Percentiles rank a stretch among this genome's conserved stretches.
Evolutionary conservation across 53 echinoderm and acorn worm genomes (phyloP).

Genomic region (Zoroaster sp.): DNA sequence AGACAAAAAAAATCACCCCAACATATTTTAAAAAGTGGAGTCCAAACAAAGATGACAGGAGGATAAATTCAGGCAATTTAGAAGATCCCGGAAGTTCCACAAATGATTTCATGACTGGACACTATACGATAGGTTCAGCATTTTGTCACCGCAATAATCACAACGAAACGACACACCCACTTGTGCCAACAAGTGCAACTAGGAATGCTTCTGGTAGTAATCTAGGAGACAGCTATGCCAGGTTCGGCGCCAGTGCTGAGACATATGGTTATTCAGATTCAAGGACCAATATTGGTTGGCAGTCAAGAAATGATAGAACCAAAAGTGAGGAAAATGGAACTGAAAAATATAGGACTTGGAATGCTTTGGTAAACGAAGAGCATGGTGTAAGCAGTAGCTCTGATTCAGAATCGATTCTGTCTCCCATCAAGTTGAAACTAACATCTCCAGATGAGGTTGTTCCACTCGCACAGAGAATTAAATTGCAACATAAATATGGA

Average conservation of each 20-base stretch:
- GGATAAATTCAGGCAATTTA: not conserved
- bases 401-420: slow-evolving; percentile 27
- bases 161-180: not conserved
- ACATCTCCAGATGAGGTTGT: not conserved
- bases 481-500: no score
- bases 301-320: not conserved
- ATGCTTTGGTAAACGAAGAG: not conserved
- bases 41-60: not conserved
- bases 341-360: not conserved
- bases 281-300: not conserved
- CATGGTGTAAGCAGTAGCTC: slow-evolving; percentile 1
- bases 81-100: not conserved
- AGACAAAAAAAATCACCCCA: not conserved
- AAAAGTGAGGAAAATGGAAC: not conserved
- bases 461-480: not conserved
- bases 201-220: not conserved
- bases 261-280: not conserved
- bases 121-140: not conserved
- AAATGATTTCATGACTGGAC: not conserved
- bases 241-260: not conserved
- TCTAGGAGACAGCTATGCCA: not conserved
- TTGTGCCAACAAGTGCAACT: not conserved
- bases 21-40: not conserved
- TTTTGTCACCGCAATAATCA: not conserved
- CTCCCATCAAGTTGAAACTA: not conserved